Conservation (phyloP, 53 echinoderm and acorn worm species). For the Holothuria scabra region DNA sequence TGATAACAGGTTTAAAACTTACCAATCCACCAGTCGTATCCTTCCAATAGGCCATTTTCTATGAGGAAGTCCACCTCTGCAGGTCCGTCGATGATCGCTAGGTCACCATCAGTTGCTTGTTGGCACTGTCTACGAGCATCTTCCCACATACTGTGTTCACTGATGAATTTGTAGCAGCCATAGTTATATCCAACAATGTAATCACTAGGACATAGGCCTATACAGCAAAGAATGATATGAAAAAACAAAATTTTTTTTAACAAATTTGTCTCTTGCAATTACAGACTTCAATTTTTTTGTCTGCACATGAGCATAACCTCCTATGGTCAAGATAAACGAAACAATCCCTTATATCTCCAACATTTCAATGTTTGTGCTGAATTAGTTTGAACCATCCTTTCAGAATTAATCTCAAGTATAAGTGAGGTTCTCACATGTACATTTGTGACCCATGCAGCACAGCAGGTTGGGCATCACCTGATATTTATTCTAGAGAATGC, state of each 20-base stretch:
- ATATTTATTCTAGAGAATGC: too few species aligned
- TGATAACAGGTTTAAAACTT: not conserved
- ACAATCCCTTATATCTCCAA: too few species aligned
- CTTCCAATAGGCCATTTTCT: slow-evolving; percentile 40
- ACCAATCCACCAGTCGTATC: slow-evolving; percentile 83
- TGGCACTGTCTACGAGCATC: slow-evolving; percentile 72
- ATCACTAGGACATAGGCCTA: slow-evolving; percentile 74
- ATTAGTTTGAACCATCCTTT: too few species aligned
- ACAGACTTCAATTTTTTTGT: too few species aligned
- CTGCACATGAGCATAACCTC: too few species aligned
- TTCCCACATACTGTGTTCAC: slow-evolving; percentile 63
- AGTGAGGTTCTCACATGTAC: too few species aligned
- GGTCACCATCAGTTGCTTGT: slow-evolving; percentile 61
- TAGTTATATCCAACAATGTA: slow-evolving; percentile 75
- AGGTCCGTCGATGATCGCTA: slow-evolving; percentile 72
- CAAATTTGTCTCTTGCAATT: not conserved
- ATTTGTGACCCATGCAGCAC: too few species aligned
- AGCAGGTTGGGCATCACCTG: too few species aligned
- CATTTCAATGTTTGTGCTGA: too few species aligned
- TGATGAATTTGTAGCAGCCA: slow-evolving; percentile 81
- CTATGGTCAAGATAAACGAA: too few species aligned
- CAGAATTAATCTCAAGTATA: too few species aligned
- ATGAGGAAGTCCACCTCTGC: slow-evolving; percentile 65
- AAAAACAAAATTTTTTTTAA: not conserved
- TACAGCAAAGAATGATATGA: not conserved